phyloP scores from a whole-genome alignment of 2,888 invertebrate genomes.

The Linnaemya tessellans region DNA sequence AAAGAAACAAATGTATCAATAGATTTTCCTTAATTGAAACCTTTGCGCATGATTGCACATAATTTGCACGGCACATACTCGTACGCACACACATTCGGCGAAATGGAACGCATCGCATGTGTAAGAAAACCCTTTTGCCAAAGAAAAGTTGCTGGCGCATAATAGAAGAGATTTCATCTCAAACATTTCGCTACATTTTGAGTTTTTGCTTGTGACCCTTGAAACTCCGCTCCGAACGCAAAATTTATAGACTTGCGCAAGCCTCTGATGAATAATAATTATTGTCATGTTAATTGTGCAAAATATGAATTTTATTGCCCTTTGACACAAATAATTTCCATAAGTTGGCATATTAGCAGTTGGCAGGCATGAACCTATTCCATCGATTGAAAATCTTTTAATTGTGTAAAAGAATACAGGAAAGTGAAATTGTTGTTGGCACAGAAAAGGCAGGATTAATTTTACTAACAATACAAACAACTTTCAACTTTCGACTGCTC shows the following conservation, averaged over 20 bases:
- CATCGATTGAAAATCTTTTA: slow-evolving; percentile 42
- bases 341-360: slow-evolving; percentile 44
- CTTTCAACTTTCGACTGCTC: background rate
- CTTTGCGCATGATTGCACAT: slow-evolving; percentile 64
- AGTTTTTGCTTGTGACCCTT: slow-evolving; percentile 29
- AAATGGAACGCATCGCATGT: slow-evolving; percentile 7
- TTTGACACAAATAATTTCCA: slow-evolving; percentile 35
- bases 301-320: slow-evolving; percentile 80
- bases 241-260: slow-evolving; percentile 63
- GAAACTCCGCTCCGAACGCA: slow-evolving; percentile 26
- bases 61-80: slow-evolving; percentile 57
- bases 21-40: slow-evolving; percentile 69
- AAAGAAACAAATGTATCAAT: slow-evolving; percentile 71
- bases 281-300: slow-evolving; percentile 79
- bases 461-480: slow-evolving; percentile 52
- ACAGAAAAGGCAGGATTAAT: slow-evolving; percentile 60
- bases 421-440: slow-evolving; percentile 21
- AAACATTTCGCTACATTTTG: slow-evolving; percentile 42
- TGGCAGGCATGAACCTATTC: slow-evolving; percentile 8
- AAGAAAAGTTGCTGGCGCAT: background rate
- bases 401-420: slow-evolving; percentile 41
- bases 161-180: background rate
- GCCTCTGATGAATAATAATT: slow-evolving; percentile 63
- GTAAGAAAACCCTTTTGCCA: slow-evolving; percentile 38
- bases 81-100: background rate